These are phyloP conservation scores for Lissocephala sabroskyi DNA, from an alignment of 2,888 invertebrate species.

Conservation along the genomic window DNA sequence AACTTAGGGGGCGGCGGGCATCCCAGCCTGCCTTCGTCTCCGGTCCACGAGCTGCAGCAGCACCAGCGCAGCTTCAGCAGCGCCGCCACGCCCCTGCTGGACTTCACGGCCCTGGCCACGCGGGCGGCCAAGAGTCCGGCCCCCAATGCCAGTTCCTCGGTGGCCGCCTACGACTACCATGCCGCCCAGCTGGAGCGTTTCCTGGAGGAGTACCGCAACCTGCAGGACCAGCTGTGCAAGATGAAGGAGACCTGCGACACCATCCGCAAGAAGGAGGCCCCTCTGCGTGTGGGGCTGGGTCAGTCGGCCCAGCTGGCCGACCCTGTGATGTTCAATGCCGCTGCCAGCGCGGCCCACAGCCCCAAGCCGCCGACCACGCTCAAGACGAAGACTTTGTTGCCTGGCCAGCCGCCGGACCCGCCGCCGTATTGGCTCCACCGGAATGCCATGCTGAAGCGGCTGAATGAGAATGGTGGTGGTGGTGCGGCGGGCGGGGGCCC, in stretches of 20 bases:
- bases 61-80: constrained; percentile 71
- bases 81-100: constrained; percentile 69
- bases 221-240: constrained; percentile 84
- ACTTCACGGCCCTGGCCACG: constrained; percentile 64
- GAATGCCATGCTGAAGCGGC: constrained; percentile 72
- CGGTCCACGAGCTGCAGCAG: constrained; percentile 72
- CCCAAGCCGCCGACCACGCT: constrained; percentile 75
- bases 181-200: constrained; percentile 86
- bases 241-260: constrained; percentile 87
- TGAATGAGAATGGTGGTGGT: constrained; percentile 67
- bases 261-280: constrained; percentile 74
- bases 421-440: constrained; percentile 73
- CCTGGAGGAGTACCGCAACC: constrained; percentile 83
- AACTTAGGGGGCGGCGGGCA: too few species aligned
- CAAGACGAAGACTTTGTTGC: constrained; percentile 75
- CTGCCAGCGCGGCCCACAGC: constrained; percentile 48
- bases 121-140: constrained; percentile 39
- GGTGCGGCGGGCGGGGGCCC: constrained; percentile 23
- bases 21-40: constrained; percentile 80
- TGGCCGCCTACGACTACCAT: constrained; percentile 82
- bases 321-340: constrained; percentile 72
- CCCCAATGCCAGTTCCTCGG: constrained; percentile 71
- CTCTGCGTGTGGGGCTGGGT: constrained; percentile 60
- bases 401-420: constrained; percentile 71
- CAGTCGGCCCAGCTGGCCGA: constrained; percentile 71